Percentiles rank a stretch among this genome's conserved stretches.
These are phyloP conservation scores for Acanthurus lineatus DNA, from an alignment of 2,797 vertebrate species.

Conservation along the genomic window DNA sequence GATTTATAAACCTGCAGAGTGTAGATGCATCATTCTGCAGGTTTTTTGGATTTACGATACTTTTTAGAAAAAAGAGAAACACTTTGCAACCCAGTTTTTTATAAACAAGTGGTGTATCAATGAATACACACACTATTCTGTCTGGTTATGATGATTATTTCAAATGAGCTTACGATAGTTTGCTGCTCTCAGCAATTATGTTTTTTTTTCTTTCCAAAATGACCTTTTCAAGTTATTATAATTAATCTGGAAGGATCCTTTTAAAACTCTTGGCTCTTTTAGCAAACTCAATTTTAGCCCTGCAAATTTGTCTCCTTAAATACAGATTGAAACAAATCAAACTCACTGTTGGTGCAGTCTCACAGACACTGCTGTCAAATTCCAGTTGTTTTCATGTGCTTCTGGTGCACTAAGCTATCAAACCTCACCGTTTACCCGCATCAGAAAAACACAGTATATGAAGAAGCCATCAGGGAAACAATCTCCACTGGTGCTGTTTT, in stretches of 20 bases:
- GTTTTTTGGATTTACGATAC: too few relatives aligned
- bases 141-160: slow-evolving; percentile 17
- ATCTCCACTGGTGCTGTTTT: neutral
- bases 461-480: neutral
- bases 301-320: slow-evolving; percentile 7
- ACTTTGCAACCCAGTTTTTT: too few relatives aligned
- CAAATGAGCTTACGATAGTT: slow-evolving; percentile 38
- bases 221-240: slow-evolving; percentile 23
- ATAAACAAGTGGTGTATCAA: too few relatives aligned
- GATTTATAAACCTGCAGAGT: too few relatives aligned
- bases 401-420: slow-evolving; percentile 8
- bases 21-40: too few relatives aligned
- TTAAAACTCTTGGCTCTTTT: slow-evolving; percentile 6
- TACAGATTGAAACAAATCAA: slow-evolving; percentile 20
- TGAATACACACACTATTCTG: neutral
- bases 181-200: neutral
- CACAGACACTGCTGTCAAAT: slow-evolving; percentile 11
- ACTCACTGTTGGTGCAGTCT: neutral
- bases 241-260: slow-evolving; percentile 8
- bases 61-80: too few relatives aligned
- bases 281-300: slow-evolving; percentile 5
- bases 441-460: neutral
- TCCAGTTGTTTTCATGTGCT: slow-evolving; percentile 20
- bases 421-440: slow-evolving; percentile 7
- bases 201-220: slow-evolving; percentile 9